Evolutionary conservation across 2,888 invertebrate genomes (phyloP), one percentile per base, ranked within the genome.

Genomic region (Monopis laevigella): DNA sequence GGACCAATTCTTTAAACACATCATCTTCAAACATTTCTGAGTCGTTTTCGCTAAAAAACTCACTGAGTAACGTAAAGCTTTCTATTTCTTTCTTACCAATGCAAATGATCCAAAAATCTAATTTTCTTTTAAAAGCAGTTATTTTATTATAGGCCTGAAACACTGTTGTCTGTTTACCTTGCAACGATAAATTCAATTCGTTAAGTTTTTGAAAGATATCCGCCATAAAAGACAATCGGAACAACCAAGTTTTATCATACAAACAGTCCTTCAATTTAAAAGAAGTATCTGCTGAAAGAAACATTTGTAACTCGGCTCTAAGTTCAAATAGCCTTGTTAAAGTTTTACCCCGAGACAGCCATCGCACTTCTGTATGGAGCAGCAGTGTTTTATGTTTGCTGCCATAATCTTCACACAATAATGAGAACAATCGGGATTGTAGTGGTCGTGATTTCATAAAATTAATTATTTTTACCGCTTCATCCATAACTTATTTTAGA

Each of bases 131-230:
- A 30, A 48, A 46, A 24, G 51, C 50, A 48, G 51, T 50, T 48
- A 51, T 53, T 51, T 52, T 51, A 40, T 51, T 48, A 51, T 29
- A 46, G 43, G 47, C 50, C 46, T 50, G 45, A 13, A 52, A 51
- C 48, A 51, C 51, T 51, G 51, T 50, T 52, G 52, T 53, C 47
- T 52, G 48, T 51, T 51, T 51, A 48, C 50, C 48, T 50, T 50
- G 51, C 45, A 49, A 49, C 40, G 46, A 49, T 47, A 50, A 48
- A 49, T 48, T 45, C 7, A 47, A 50, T 48, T 50, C 49, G 47
- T 48, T 47, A n/a, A 48, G 43, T 47, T 48, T 48, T 49, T 46
- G 41, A 50, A 51, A 48, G 42, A 48, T 47, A 46, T 45, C 41
- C 26, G 46, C 46, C 45, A 49, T 46, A 45, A 48, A 49, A 49